phyloP scores from a whole-genome alignment of 2,113 vertebrate genomes.

The Cyanoramphus novaezelandiae region DNA sequence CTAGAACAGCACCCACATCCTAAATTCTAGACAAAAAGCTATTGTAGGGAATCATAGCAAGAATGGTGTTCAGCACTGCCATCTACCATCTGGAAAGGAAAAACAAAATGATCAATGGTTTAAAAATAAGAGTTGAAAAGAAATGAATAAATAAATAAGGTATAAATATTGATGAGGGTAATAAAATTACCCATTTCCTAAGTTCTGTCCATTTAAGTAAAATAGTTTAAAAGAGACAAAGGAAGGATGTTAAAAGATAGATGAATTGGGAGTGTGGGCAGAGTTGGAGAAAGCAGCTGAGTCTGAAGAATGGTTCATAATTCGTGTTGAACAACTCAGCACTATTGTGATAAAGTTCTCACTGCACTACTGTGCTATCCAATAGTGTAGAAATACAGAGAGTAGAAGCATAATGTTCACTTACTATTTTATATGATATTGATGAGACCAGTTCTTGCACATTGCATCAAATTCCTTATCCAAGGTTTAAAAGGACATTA shows the following conservation, averaged over 20 bases:
- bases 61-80: not conserved
- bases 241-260: not conserved
- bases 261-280: not conserved
- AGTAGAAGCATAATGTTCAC: not conserved
- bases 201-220: not conserved
- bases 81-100: not conserved
- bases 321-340: not conserved
- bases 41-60: not conserved
- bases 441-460: slow-evolving; percentile 2
- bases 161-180: not conserved
- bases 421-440: not conserved
- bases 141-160: not conserved
- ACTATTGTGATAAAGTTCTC: not conserved
- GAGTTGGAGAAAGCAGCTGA: not conserved
- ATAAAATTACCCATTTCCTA: not conserved
- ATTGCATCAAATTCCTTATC: not conserved
- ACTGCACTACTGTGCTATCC: not conserved
- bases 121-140: not conserved
- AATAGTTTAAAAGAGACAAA: not conserved
- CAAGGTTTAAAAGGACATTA: not conserved
- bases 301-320: not conserved
- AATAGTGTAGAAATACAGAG: not conserved
- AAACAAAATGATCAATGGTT: not conserved
- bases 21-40: not conserved
- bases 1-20: not conserved